Evolutionary conservation across 2,888 invertebrate species (phyloP).

Genomic region (Allolobophora icterica): DNA sequence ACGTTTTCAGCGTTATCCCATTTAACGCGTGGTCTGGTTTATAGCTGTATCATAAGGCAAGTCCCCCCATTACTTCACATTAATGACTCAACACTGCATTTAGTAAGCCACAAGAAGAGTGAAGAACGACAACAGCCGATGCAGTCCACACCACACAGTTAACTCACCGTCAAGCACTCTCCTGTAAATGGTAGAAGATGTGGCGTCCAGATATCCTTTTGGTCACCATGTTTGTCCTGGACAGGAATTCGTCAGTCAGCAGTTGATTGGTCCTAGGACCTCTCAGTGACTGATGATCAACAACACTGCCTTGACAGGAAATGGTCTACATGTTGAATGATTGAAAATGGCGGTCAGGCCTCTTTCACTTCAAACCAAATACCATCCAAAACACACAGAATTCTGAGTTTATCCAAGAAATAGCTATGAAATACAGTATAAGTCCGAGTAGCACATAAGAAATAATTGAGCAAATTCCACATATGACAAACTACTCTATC

Average conservation of each 20-base stretch:
- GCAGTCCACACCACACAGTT: neutral
- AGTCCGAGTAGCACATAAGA: too few species aligned
- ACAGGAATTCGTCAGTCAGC: neutral
- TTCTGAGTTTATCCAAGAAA: slow-evolving; percentile 4
- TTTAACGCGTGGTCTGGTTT: too few species aligned
- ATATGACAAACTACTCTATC: too few species aligned
- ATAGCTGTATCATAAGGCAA: too few species aligned
- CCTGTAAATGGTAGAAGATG: neutral
- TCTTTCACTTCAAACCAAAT: neutral
- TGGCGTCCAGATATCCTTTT: neutral
- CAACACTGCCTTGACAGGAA: neutral
- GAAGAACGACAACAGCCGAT: neutral
- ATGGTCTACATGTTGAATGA: neutral
- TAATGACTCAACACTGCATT: neutral
- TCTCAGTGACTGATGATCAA: neutral
- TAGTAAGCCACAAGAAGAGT: neutral
- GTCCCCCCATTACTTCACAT: too few species aligned
- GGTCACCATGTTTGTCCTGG: neutral
- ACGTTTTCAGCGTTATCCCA: too few species aligned
- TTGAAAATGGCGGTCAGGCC: neutral
- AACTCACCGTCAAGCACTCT: too few species aligned
- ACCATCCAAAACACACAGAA: neutral
- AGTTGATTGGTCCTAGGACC: neutral
- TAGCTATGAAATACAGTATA: neutral
- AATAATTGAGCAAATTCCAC: too few species aligned